A percentile compares a stretch with the other conserved stretches of the same genome.
These are phyloP conservation scores for Euura saliciscinereae DNA, from an alignment of 1,140 invertebrate species.

Conservation along the genomic window DNA sequence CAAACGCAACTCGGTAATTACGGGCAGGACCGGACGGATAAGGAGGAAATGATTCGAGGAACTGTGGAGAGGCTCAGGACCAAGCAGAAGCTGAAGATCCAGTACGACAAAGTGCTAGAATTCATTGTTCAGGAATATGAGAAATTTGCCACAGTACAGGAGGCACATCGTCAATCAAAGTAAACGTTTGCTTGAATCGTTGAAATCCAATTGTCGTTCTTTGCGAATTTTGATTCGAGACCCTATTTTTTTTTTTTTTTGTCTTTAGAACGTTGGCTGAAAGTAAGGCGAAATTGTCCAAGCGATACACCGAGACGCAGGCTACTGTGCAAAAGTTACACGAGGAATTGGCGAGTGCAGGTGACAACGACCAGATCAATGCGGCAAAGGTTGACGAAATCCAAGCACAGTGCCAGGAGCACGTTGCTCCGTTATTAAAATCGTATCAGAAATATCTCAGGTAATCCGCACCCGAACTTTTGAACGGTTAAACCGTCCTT, in stretches of 20 bases:
- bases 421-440: background rate
- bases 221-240: too few species aligned
- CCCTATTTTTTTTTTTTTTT: background rate
- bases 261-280: background rate
- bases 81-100: conserved; percentile 38
- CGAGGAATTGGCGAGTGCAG: background rate
- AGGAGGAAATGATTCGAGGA: conserved; percentile 30
- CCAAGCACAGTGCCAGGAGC: conserved; percentile 17
- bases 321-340: background rate
- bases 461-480: background rate
- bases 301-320: background rate
- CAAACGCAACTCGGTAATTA: conserved; percentile 31
- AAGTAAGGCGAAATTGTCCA: background rate
- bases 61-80: conserved; percentile 30
- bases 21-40: conserved; percentile 24
- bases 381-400: background rate
- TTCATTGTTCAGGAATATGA: conserved; percentile 31
- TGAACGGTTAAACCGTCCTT: too few species aligned
- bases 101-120: conserved; percentile 27
- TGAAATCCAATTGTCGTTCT: too few species aligned
- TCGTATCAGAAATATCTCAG: conserved; percentile 9
- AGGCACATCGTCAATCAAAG: background rate
- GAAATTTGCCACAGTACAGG: conserved; percentile 24
- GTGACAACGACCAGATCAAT: background rate
- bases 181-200: background rate